Base-by-base conservation (phyloP, 1,140 invertebrate genomes). In the Potamilus streckersoni region DNA sequence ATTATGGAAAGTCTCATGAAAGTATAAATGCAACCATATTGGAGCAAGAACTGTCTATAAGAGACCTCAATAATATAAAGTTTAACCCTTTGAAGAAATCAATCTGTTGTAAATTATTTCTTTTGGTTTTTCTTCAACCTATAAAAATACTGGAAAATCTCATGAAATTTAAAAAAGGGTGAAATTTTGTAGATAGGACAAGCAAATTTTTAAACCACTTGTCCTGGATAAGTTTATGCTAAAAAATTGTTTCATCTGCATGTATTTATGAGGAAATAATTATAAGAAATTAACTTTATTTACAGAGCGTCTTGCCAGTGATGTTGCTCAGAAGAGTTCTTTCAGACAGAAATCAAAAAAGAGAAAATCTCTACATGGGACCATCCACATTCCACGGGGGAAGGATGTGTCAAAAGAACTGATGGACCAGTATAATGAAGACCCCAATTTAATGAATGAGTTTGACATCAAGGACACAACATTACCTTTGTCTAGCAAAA, bases 391-490 rank as follows among this genome's bases (percentile, higher is more conserved):
- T 16, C 62, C 68, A 1, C 49, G 62, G 2, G 64, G 78, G 6
- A 67, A 72, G 49, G 79, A 81, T 19, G 66, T 78, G 56, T 75
- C 79, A 23, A 69, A 76, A 17, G 66, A 79, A 1, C 64, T 81
- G 63, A 72, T 71, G 1, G 57, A 61, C 17, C 74, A 78, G 23
- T 71, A 60, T 61, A 58, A 69, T 16, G 75, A 72, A 61, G 57
- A 77, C 58, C 78, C 78, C 8, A 79, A 80, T 63, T 74, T 73
- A 19, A 71, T 76, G 57, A 80, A 80, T n/a, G 71, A 80, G 65
- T 55, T 82, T 20, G 85, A 86, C 12, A 79, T 87, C 15, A 80
- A 83, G 23, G 80, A 71, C 57, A 86, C 85, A 73, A 79, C 82
- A 16, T 79, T 80, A 62, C 83, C 72, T 56, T 69, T 87, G 56